phyloP scores from a whole-genome alignment of 2,113 vertebrate species.

The Aix galericulata region DNA sequence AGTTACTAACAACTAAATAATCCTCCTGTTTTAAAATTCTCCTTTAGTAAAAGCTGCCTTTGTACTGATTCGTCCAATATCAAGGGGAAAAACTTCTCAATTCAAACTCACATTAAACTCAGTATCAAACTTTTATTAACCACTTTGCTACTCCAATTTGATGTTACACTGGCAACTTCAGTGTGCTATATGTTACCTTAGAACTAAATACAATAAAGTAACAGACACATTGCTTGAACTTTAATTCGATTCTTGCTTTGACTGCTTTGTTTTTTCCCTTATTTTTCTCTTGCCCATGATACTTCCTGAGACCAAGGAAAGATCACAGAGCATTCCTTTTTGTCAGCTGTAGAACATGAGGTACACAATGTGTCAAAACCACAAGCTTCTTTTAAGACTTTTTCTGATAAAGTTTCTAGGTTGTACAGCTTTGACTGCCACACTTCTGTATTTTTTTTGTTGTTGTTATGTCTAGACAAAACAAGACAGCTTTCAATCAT shows the following conservation, averaged over 20 bases:
- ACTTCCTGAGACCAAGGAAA: not conserved
- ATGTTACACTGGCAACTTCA: not conserved
- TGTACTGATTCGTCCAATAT: not conserved
- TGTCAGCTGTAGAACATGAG: not conserved
- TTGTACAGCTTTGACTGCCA: not conserved
- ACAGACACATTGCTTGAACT: not conserved
- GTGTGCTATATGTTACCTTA: not conserved
- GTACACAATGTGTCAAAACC: not conserved
- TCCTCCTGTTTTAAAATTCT: fast-evolving
- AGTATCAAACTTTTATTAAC: not conserved
- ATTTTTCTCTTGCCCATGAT: not conserved
- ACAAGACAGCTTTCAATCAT: not conserved
- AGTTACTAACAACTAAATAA: not conserved
- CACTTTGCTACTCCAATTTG: not conserved
- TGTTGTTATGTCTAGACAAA: constrained; percentile 4
- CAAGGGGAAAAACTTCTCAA: not conserved
- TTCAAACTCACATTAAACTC: not conserved
- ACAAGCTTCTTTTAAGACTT: not conserved
- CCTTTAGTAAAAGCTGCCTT: not conserved
- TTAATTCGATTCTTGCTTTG: not conserved
- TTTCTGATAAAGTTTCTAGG: not conserved
- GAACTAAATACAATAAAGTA: not conserved
- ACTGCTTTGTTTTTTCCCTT: not conserved
- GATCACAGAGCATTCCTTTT: not conserved
- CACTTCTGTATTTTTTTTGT: not conserved